A percentile compares a stretch with the other conserved stretches of the same genome.
These are phyloP conservation scores for Slavum lentiscoides DNA, from an alignment of 2,888 invertebrate genomes.

Conservation along the genomic window DNA sequence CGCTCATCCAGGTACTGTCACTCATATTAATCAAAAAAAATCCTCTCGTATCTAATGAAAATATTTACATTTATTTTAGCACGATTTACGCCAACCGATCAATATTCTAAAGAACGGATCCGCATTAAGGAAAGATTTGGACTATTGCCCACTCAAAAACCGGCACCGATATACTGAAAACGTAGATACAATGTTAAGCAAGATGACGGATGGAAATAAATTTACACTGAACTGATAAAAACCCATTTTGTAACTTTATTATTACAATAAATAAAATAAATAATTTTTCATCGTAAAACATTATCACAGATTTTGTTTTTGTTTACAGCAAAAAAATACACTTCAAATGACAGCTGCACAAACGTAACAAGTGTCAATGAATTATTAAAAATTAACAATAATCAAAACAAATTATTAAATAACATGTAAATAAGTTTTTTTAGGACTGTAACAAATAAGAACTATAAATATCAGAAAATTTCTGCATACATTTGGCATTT, in stretches of 20 bases:
- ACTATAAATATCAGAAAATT: slow-evolving; percentile 39
- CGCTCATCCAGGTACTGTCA: slow-evolving; percentile 77
- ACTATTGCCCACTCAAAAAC: slow-evolving; percentile 81
- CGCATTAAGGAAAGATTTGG: slow-evolving; percentile 88
- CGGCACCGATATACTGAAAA: slow-evolving; percentile 69
- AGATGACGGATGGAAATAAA: not conserved
- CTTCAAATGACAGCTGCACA: not conserved
- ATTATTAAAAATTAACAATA: slow-evolving; percentile 7
- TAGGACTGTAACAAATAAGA: slow-evolving; percentile 27
- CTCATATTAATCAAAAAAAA: not conserved
- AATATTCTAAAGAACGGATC: slow-evolving; percentile 85
- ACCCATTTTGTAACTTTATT: slow-evolving; percentile 31
- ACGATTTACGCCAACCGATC: slow-evolving; percentile 93
- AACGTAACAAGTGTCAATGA: slow-evolving; percentile 32
- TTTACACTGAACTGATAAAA: not conserved
- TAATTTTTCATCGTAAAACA: slow-evolving; percentile 26
- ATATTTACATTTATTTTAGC: slow-evolving; percentile 64
- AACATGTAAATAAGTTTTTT: not conserved
- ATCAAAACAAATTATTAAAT: not conserved
- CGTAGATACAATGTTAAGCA: not conserved
- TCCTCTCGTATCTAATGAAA: not conserved
- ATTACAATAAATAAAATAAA: slow-evolving; percentile 36
- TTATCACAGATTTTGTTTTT: slow-evolving; percentile 45
- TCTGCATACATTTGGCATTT: slow-evolving; percentile 27
- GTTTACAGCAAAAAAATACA: not conserved